These are phyloP conservation scores for Bradypodion ventrale DNA, from an alignment of 2,797 vertebrate genomes.

Conservation along the genomic window DNA sequence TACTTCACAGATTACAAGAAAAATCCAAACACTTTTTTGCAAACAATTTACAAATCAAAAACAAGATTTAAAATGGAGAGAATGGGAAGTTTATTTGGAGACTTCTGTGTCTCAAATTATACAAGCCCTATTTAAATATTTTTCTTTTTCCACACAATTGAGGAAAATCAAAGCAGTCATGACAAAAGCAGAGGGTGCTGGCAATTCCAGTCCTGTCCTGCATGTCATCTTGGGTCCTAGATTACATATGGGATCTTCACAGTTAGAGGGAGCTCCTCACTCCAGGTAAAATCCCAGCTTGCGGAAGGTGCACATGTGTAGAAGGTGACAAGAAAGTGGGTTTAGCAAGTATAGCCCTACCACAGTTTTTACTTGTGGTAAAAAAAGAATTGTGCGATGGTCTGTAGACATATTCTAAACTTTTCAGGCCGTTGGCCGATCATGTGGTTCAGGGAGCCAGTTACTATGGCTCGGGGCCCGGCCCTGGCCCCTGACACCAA, in stretches of 20 bases:
- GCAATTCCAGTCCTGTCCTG: no score
- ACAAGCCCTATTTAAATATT: neutral
- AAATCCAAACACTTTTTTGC: neutral
- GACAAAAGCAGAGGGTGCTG: no score
- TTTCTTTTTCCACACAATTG: neutral
- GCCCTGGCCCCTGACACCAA: no score
- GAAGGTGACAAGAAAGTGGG: neutral
- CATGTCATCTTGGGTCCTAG: no score
- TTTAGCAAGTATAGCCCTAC: neutral
- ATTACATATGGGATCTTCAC: no score
- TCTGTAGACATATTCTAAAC: neutral
- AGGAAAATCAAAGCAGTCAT: no score
- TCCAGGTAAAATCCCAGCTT: neutral
- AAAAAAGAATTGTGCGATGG: neutral
- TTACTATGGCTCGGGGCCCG: no score
- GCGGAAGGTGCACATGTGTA: no score
- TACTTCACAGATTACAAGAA: neutral
- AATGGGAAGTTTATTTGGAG: neutral
- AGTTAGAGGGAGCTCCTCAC: no score
- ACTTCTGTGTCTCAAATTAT: neutral
- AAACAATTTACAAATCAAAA: neutral
- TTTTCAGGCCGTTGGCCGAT: no score
- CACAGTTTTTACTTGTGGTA: neutral
- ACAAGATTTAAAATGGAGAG: neutral
- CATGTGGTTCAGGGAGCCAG: no score